Percentiles rank a stretch among this genome's conserved stretches.
phyloP scores from a whole-genome alignment of 2,888 invertebrate species.

The Drosophila paracracens region DNA sequence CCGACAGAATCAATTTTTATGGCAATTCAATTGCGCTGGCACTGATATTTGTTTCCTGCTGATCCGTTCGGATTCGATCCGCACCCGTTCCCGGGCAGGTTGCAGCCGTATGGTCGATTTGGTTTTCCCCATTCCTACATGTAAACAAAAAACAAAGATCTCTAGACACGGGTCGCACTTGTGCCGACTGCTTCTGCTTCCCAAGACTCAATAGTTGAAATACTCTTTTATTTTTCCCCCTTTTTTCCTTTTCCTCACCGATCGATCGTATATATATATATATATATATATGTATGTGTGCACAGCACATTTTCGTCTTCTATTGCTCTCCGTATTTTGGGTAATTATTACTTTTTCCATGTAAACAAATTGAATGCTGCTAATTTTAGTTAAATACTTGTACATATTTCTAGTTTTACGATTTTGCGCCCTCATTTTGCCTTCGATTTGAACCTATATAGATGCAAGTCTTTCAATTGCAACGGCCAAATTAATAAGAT shows the following conservation, averaged over 20 bases:
- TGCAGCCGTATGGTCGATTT: slow-evolving; percentile 72
- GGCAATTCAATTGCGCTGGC: slow-evolving; percentile 74
- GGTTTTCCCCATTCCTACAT: slow-evolving; percentile 46
- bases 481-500: not conserved
- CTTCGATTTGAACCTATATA: slow-evolving; percentile 4
- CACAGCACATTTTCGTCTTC: slow-evolving; percentile 57
- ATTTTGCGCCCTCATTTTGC: slow-evolving; percentile 46
- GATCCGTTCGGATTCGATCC: slow-evolving; percentile 32
- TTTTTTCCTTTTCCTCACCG: slow-evolving; percentile 11
- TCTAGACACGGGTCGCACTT: slow-evolving; percentile 63
- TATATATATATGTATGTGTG: not conserved
- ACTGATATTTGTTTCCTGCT: slow-evolving; percentile 73
- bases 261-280: slow-evolving; percentile 25
- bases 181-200: slow-evolving; percentile 50
- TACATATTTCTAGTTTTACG: slow-evolving; percentile 26
- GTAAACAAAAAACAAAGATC: slow-evolving; percentile 58
- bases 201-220: slow-evolving; percentile 57
- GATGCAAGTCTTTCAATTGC: not conserved
- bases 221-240: slow-evolving; percentile 17
- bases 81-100: slow-evolving; percentile 56
- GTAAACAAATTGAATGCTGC: slow-evolving; percentile 66
- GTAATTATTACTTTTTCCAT: slow-evolving; percentile 81
- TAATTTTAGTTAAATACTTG: slow-evolving; percentile 73
- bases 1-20: slow-evolving; percentile 56
- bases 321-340: slow-evolving; percentile 58